These are phyloP conservation scores for Dromococcyx pavoninus DNA, from an alignment of 2,797 vertebrate genomes.

Conservation along the genomic window DNA sequence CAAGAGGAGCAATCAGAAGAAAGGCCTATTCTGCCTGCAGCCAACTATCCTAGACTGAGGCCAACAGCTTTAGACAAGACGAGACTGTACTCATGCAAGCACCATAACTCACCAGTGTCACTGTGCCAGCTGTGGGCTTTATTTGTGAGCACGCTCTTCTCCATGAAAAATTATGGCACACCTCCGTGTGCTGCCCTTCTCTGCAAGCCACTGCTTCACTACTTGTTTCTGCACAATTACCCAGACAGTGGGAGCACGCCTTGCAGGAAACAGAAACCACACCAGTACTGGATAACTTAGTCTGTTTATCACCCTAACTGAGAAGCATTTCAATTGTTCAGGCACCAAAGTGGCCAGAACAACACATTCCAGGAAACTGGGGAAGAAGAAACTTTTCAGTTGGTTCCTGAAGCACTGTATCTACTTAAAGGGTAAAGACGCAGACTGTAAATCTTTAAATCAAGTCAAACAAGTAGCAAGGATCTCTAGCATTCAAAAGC, in stretches of 20 bases:
- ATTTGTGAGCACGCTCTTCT: not conserved
- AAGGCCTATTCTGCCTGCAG: not conserved
- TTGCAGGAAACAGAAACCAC: not conserved
- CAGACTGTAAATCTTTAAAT: not conserved
- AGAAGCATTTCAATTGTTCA: not conserved
- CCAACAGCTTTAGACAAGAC: not conserved
- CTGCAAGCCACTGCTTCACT: not conserved
- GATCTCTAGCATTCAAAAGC: not conserved
- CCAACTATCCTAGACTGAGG: not conserved
- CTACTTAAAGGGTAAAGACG: not conserved
- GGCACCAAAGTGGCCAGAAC: not conserved
- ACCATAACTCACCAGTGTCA: fast-evolving
- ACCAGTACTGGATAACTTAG: not conserved
- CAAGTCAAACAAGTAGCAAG: not conserved
- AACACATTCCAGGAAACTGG: not conserved
- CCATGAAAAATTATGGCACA: fast-evolving
- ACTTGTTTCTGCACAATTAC: not conserved
- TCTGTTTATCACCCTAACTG: not conserved
- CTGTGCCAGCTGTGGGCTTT: not conserved
- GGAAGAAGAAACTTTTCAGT: not conserved
- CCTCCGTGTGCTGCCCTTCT: not conserved
- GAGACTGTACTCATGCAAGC: not conserved
- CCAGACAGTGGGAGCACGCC: not conserved
- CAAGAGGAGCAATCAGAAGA: not conserved
- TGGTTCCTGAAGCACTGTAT: not conserved